These are phyloP conservation scores for Gymnorhina tibicen DNA, from an alignment of 2,113 vertebrate species.

Conservation along the genomic window DNA sequence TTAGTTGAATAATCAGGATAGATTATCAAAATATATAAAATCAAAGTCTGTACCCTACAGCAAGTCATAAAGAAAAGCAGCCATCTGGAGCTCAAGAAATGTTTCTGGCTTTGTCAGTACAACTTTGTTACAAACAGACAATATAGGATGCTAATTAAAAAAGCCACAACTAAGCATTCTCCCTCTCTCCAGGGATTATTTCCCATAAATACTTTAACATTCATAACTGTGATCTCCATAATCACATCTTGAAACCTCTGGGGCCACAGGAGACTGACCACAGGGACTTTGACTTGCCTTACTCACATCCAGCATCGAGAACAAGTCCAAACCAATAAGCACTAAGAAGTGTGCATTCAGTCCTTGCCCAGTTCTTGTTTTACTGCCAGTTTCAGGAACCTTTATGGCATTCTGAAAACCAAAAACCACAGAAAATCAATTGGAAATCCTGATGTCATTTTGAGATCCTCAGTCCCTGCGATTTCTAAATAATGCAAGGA, in stretches of 20 bases:
- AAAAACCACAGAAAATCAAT: background rate
- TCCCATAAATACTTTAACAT: background rate
- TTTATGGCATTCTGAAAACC: background rate
- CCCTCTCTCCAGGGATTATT: background rate
- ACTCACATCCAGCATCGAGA: background rate
- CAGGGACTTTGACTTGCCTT: background rate
- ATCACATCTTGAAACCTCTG: background rate
- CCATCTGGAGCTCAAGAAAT: constrained; percentile 38
- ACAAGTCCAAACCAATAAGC: background rate
- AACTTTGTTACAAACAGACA: constrained; percentile 7
- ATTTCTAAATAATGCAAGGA: background rate
- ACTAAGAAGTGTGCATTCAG: background rate
- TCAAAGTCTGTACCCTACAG: constrained; percentile 43
- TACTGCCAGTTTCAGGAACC: background rate
- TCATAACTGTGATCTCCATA: background rate
- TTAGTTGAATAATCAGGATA: constrained; percentile 61
- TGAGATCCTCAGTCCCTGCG: background rate
- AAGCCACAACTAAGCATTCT: background rate
- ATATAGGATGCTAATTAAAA: constrained; percentile 38
- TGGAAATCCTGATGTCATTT: background rate
- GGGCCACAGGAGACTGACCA: background rate
- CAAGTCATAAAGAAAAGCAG: constrained; percentile 33
- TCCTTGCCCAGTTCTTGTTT: background rate
- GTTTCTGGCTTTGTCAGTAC: constrained; percentile 14
- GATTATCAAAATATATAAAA: constrained; percentile 65